Conservation (phyloP, 2,888 invertebrate species). For the Agrilus biguttatus region DNA sequence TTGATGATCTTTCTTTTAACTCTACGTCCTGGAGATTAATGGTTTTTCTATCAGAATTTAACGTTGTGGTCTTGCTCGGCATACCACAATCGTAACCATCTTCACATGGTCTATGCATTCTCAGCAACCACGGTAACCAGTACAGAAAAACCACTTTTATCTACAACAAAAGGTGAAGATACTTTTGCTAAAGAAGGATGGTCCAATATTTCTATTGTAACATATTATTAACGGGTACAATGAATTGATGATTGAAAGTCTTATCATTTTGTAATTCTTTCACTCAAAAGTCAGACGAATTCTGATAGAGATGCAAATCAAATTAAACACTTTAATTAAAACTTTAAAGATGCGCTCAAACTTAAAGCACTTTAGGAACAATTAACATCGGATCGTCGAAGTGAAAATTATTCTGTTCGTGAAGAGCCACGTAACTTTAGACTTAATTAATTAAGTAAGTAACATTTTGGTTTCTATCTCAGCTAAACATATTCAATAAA, state of each 20-base stretch:
- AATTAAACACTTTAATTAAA: too few species aligned
- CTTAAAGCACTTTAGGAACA: too few species aligned
- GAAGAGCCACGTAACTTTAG: neutral
- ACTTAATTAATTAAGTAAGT: too few species aligned
- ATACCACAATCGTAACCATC: constrained; percentile 25
- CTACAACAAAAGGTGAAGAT: constrained; percentile 33
- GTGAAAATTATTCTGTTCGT: neutral
- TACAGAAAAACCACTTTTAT: constrained; percentile 84
- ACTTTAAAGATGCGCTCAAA: too few species aligned
- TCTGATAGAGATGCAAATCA: too few species aligned
- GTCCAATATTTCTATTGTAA: too few species aligned
- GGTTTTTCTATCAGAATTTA: constrained; percentile 27
- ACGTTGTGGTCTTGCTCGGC: constrained; percentile 41
- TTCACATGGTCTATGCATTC: constrained; percentile 67
- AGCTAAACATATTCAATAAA: neutral
- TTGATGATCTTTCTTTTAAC: constrained; percentile 57
- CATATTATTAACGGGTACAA: neutral
- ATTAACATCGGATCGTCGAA: too few species aligned
- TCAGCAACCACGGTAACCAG: constrained; percentile 93
- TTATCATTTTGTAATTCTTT: too few species aligned
- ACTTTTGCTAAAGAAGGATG: constrained; percentile 1
- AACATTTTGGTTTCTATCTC: too few species aligned
- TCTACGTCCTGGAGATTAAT: constrained; percentile 28
- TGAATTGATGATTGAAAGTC: neutral
- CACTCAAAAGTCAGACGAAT: too few species aligned